Evolutionary conservation across 2,888 invertebrate genomes (phyloP).

Genomic region (Ophraella communa): DNA sequence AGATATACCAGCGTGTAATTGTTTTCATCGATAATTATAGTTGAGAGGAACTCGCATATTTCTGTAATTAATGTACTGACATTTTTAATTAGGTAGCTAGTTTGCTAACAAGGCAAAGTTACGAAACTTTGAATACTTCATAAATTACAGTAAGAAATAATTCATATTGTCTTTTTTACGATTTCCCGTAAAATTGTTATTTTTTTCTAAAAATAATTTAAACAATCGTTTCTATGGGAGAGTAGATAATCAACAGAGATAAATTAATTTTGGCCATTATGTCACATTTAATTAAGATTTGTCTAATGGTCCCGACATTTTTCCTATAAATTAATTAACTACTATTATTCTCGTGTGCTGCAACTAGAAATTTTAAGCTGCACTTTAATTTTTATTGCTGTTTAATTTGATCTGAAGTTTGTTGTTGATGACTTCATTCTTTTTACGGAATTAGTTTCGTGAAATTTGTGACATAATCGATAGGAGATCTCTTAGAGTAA

Average conservation of each 20-base stretch:
- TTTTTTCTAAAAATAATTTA: too few relatives aligned
- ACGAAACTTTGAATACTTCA: too few relatives aligned
- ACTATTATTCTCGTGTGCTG: constrained; percentile 26
- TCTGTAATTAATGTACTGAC: constrained; percentile 15
- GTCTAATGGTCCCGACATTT: constrained; percentile 36
- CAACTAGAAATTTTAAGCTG: constrained; percentile 34
- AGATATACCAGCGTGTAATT: constrained; percentile 11
- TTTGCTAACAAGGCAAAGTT: too few relatives aligned
- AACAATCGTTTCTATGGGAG: too few relatives aligned
- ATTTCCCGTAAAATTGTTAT: too few relatives aligned
- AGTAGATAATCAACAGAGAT: constrained; percentile 12
- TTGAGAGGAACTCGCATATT: constrained; percentile 10
- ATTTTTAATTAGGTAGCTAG: constrained; percentile 14
- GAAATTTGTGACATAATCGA: not conserved
- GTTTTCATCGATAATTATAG: constrained; percentile 13
- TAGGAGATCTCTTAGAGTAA: not conserved
- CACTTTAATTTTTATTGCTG: constrained; percentile 40
- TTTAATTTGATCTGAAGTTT: constrained; percentile 36
- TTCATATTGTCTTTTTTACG: too few relatives aligned
- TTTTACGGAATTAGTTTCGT: not conserved
- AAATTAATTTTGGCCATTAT: constrained; percentile 31
- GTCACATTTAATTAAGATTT: constrained; percentile 38
- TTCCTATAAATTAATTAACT: constrained; percentile 34
- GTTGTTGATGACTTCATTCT: constrained; percentile 18
- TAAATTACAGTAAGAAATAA: too few relatives aligned